These are phyloP conservation scores for Diarsia dahlii DNA, from an alignment of 2,888 invertebrate genomes.

Conservation along the genomic window DNA sequence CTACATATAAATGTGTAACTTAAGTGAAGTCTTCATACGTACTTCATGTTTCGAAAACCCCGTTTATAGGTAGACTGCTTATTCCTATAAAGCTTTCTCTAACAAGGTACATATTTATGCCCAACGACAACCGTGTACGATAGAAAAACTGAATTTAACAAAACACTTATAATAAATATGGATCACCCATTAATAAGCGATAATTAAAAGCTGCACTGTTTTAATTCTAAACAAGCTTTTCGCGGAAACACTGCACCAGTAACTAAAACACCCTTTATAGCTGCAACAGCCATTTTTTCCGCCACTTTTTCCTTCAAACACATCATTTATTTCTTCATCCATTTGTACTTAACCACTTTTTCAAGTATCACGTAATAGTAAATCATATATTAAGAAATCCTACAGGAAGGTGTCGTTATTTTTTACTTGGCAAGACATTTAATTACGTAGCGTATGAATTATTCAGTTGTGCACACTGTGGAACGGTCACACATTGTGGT, in stretches of 20 bases:
- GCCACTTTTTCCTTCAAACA: constrained; percentile 24
- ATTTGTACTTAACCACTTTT: constrained; percentile 28
- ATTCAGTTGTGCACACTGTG: constrained; percentile 83
- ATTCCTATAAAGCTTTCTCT: not conserved
- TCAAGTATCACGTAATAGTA: constrained; percentile 52
- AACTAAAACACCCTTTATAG: constrained; percentile 29
- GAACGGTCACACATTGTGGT: constrained; percentile 88
- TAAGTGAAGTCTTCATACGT: too few relatives aligned
- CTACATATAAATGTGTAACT: too few relatives aligned
- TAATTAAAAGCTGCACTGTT: not conserved
- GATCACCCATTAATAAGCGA: not conserved
- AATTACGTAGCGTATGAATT: constrained; percentile 86
- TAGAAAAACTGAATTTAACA: not conserved
- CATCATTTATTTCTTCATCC: constrained; percentile 45
- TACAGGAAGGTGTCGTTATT: constrained; percentile 85
- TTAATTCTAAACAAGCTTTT: constrained; percentile 12
- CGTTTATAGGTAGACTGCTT: not conserved
- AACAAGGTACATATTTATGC: not conserved
- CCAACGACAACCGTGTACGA: not conserved
- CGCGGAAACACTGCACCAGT: constrained; percentile 29
- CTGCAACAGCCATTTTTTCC: constrained; percentile 8
- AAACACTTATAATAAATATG: constrained; percentile 18
- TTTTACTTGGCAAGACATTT: constrained; percentile 86
- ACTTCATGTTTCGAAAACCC: too few relatives aligned
- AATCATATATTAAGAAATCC: constrained; percentile 74